Base-by-base conservation (phyloP, 2,797 vertebrate species). In the Epinephelus coioides region DNA sequence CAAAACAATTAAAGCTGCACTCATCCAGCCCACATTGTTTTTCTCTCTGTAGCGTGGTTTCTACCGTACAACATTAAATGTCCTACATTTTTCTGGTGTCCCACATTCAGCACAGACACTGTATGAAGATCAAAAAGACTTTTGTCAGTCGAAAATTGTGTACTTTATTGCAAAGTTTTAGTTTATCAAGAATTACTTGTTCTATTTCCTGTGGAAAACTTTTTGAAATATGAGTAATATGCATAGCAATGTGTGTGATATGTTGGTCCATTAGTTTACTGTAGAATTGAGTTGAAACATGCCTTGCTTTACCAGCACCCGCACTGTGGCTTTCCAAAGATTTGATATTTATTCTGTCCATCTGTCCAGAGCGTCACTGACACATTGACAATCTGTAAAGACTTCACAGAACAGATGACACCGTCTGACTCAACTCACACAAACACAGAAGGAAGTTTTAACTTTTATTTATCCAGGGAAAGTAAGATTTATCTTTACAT, bases 351-450 rank as follows among this genome's bases (percentile, higher is more conserved):
- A 78, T 79, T 79, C 79, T 15, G 55, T 86, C 89, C 90, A 88
- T 90, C 90, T 89, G 87, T 82, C 69, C 65, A 1, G 50, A 79
- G 78, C 78, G 56, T 64, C 18, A 17, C 76, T 81, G 82, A 89
- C 86, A 89, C 74, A 69, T 7, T 57, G 61, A 86, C 82, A 75
- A 65, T 90, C 83, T 92, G 88, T 84, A 57, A 82, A 85, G 69
- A 63, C 66, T 84, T 87, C 71, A 53, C 79, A 66, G 74, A 87
- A 56, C 88, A 89, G 88, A 89, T 51, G 81, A 85, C 49, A 9
- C 18, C 1, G 5, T 64, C 71, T 90, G 88, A 86, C 69, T 89
- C 70, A 67, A 3, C 67, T 76, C 73, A 38, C 56, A 70, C 64
- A 79, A 65, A 84, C 69, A 77, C 61, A 74, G 56, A 66, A 19